Conservation (phyloP, 2,888 invertebrate species). For the Julus scanicus region DNA sequence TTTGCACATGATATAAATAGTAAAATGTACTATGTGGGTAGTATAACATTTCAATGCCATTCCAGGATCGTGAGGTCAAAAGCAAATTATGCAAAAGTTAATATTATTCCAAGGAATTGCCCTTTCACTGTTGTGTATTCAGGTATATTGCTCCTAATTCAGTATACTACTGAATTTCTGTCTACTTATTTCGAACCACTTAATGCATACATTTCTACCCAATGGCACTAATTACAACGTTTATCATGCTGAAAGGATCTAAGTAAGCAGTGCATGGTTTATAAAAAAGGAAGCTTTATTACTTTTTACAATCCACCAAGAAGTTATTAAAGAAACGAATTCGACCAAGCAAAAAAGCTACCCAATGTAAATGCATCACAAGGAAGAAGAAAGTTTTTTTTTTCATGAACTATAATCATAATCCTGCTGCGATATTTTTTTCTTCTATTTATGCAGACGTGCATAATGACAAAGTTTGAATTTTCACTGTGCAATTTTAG, state of each 20-base stretch:
- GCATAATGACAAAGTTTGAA: slow-evolving; percentile 34
- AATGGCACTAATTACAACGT: too few relatives aligned
- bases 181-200: too few relatives aligned
- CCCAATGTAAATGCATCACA: not conserved
- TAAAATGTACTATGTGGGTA: too few relatives aligned
- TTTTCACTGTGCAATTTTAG: not conserved
- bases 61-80: too few relatives aligned
- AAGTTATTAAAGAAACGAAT: slow-evolving; percentile 14
- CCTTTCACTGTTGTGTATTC: too few relatives aligned
- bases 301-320: not conserved
- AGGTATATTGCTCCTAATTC: too few relatives aligned
- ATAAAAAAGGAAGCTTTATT: not conserved
- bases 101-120: too few relatives aligned
- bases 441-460: not conserved
- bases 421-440: not conserved
- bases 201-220: too few relatives aligned
- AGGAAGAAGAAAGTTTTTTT: not conserved
- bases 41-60: too few relatives aligned
- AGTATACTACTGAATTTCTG: too few relatives aligned
- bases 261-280: not conserved
- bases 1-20: too few relatives aligned
- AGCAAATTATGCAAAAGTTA: too few relatives aligned
- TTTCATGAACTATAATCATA: not conserved
- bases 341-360: not conserved
- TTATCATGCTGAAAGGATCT: not conserved